phyloP scores from a whole-genome alignment of 2,888 invertebrate species.

The Zygaena filipendulae region DNA sequence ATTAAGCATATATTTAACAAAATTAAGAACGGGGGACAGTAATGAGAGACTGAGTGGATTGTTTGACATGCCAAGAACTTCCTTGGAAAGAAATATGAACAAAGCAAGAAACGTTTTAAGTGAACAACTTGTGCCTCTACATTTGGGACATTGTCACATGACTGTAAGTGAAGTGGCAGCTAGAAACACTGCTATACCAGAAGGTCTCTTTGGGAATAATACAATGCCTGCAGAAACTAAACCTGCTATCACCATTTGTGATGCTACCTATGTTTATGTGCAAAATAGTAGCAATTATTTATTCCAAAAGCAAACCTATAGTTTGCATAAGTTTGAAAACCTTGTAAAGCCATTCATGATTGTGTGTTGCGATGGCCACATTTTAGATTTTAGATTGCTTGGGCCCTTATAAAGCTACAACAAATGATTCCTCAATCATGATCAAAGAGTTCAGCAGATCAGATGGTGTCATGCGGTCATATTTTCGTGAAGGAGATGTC shows the following conservation, averaged over 20 bases:
- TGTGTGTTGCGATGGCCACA: constrained; percentile 11
- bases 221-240: constrained; percentile 6
- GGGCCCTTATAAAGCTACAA: constrained; percentile 12
- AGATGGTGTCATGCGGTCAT: neutral
- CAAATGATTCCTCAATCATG: constrained; percentile 9
- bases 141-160: constrained; percentile 12
- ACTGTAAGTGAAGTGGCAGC: constrained; percentile 7
- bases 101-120: constrained; percentile 8
- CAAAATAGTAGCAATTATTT: constrained; percentile 16
- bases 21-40: constrained; percentile 8
- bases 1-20: constrained; percentile 9
- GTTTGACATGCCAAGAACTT: constrained; percentile 8
- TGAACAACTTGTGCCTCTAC: constrained; percentile 7
- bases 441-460: neutral
- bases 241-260: constrained; percentile 10
- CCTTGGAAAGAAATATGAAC: constrained; percentile 6
- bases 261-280: constrained; percentile 16
- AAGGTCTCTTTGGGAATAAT: constrained; percentile 9
- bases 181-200: constrained; percentile 14
- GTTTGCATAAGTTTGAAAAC: constrained; percentile 13
- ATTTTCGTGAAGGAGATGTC: constrained; percentile 7
- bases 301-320: constrained; percentile 15
- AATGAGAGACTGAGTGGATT: constrained; percentile 10
- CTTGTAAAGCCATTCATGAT: constrained; percentile 12
- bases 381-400: constrained; percentile 11